These are phyloP conservation scores for Bellardia pandia DNA, from an alignment of 2,888 invertebrate species.

Conservation along the genomic window DNA sequence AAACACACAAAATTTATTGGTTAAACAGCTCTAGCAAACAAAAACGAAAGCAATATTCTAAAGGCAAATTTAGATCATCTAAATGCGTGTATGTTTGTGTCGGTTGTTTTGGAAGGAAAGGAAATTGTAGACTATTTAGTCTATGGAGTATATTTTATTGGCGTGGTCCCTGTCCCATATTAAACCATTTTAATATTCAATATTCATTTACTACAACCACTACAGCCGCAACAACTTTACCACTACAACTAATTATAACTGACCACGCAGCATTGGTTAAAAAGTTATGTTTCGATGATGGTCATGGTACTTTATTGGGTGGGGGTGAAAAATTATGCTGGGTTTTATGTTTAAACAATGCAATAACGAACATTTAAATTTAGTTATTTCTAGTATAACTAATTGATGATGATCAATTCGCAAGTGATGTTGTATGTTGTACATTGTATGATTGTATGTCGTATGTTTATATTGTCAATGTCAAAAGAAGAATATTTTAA, in stretches of 20 bases:
- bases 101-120: background rate
- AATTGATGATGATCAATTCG: no score
- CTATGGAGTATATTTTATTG: conserved; percentile 30
- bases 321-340: background rate
- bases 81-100: background rate
- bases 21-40: conserved; percentile 29
- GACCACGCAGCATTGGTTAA: conserved; percentile 68
- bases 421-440: no score
- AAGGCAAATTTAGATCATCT: conserved; percentile 22
- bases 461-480: no score
- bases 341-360: no score
- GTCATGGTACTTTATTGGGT: conserved; percentile 60
- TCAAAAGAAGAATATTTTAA: no score
- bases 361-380: no score
- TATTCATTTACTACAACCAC: conserved; percentile 27
- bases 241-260: conserved; percentile 69
- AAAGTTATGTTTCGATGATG: conserved; percentile 63
- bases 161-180: conserved; percentile 15
- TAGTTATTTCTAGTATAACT: no score
- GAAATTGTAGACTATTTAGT: background rate
- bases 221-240: conserved; percentile 26
- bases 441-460: no score
- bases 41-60: conserved; percentile 16
- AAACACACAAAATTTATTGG: conserved; percentile 59
- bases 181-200: conserved; percentile 19